These are phyloP conservation scores for Phytoseiulus persimilis DNA, from an alignment of 2,888 invertebrate species.

Conservation along the genomic window DNA sequence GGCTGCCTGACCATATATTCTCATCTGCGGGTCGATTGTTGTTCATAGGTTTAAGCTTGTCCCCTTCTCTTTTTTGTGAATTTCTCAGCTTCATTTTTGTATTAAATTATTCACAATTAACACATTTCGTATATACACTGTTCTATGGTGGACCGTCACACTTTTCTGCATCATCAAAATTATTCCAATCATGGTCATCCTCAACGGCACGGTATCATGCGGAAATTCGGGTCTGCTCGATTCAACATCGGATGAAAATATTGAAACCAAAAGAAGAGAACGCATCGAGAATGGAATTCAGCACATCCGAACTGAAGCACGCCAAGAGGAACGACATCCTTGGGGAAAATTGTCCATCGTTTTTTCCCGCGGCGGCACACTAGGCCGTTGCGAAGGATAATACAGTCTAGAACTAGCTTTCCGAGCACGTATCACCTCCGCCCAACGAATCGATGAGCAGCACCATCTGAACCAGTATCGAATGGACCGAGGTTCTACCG, in stretches of 20 bases:
- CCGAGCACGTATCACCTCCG: background rate
- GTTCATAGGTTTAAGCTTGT: background rate
- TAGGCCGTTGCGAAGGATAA: background rate
- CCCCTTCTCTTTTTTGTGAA: background rate
- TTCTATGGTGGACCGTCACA: background rate
- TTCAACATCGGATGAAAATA: no score
- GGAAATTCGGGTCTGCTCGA: no score
- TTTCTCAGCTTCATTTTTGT: background rate
- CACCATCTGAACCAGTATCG: background rate
- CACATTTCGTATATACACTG: slow-evolving; percentile 38
- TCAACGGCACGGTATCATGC: background rate
- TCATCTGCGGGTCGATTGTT: background rate
- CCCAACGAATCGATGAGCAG: background rate
- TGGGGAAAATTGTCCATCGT: background rate
- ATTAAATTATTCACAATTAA: slow-evolving; percentile 39
- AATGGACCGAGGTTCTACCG: background rate
- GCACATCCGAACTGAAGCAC: background rate
- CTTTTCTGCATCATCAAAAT: background rate
- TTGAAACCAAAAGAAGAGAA: no score
- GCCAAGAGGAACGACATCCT: background rate
- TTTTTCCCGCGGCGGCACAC: background rate
- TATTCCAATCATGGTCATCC: background rate
- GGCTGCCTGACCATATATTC: background rate
- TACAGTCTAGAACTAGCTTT: background rate
- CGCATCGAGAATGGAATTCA: background rate